Conservation (phyloP, 1,140 invertebrate species). For the Penaeus chinensis region DNA sequence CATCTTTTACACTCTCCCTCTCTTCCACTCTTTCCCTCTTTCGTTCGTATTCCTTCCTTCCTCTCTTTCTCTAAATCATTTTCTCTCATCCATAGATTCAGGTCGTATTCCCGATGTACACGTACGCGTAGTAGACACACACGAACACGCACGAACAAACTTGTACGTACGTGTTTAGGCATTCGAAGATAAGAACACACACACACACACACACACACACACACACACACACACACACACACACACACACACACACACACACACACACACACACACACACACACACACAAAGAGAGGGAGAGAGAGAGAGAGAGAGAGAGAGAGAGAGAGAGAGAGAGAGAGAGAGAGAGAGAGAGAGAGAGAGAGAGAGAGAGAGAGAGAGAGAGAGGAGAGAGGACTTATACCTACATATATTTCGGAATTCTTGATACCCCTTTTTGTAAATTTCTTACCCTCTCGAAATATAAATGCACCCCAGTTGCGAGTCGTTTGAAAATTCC, state of each 20-base stretch:
- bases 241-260: constrained; percentile 9
- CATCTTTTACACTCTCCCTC: not conserved
- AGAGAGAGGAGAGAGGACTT: too few species aligned
- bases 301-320: not conserved
- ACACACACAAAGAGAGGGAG: not conserved
- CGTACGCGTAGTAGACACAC: not conserved
- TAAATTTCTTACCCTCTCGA: too few species aligned
- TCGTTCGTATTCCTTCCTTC: not conserved
- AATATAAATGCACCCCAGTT: too few species aligned
- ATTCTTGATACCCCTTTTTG: too few species aligned
- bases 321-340: not conserved
- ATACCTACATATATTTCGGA: too few species aligned
- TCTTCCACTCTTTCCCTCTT: not conserved
- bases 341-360: not conserved
- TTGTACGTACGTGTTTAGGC: not conserved
- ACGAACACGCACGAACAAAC: not conserved
- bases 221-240: constrained; percentile 9
- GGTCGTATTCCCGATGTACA: not conserved
- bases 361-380: not conserved
- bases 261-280: not conserved
- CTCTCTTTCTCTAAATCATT: not conserved
- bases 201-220: not conserved
- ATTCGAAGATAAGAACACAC: not conserved
- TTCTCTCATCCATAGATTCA: not conserved
- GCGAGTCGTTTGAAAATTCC: too few species aligned